Evolutionary conservation across 2,888 invertebrate genomes (phyloP), one percentile per base, ranked within the genome.

Genomic region (Monopis laevigella): DNA sequence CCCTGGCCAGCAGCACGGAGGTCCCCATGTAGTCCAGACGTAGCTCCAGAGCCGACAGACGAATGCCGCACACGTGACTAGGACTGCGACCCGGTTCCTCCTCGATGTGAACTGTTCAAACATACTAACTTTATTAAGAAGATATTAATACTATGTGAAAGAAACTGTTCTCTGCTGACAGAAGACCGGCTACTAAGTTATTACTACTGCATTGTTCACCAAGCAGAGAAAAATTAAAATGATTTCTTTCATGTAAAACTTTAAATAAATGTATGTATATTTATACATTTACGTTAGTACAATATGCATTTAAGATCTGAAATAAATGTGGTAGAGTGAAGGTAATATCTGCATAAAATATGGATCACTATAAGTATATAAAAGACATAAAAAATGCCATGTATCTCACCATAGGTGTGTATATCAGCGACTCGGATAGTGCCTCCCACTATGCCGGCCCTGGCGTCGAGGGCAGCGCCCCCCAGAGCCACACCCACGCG

Each of bases 11-110:
- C 45, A 98, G 78, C 43, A 95, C 95, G 27, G 93, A 89, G n/a
- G 96, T 93, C 46, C 97, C 97, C 98, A 98, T 98, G 82, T 98
- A 98, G 80, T 98, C 98, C 44, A 98, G 82, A 13, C 97, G 86
- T 51, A 95, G 83, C 72, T 98, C 96, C 39, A 96, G 71, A 10
- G 95, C 95, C 55, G 89, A 87, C 48, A 96, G 82, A 53, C 89
- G 87, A 46, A 94, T 69, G 35, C 93, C 91, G 42, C 92, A 84
- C 39, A 89, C 90, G 69, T 96, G 96, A 54, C 92, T 91, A 0
- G 96, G 96, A 69, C 93, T 93, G 51, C 89, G 86, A 40, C 92
- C 92, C 0, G 93, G 90, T 63, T 96, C 96, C 71, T 96, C 96
- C 49, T 89, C 86, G 46, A 96, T 92, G 59, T 92, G 90, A 55